Conservation (phyloP, 2,113 vertebrate genomes). For the Aramus guarauna region DNA sequence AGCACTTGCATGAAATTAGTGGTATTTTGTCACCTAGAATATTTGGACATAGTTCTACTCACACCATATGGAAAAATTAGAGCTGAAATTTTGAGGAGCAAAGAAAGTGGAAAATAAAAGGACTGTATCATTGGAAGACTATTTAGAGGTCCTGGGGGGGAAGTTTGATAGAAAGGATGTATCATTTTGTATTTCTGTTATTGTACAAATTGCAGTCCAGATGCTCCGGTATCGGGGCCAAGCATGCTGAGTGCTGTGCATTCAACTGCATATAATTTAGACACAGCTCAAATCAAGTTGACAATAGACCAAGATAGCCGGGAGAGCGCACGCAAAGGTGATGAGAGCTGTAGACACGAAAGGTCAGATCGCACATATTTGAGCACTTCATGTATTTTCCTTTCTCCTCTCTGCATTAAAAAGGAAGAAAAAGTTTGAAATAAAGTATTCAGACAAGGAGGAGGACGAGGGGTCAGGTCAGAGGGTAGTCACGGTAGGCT, state of each 20-base stretch:
- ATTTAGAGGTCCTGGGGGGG: background rate
- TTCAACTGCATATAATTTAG: background rate
- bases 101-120: conserved; percentile 5
- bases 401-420: background rate
- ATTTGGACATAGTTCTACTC: background rate
- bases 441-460: background rate
- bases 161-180: conserved; percentile 8
- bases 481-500: background rate
- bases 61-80: background rate
- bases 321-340: background rate
- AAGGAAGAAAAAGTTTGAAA: background rate
- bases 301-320: background rate
- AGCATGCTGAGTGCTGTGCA: background rate
- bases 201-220: conserved; percentile 12
- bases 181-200: background rate
- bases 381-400: background rate
- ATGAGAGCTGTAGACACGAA: background rate
- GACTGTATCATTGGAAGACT: background rate
- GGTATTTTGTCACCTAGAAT: conserved; percentile 17
- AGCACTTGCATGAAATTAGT: background rate
- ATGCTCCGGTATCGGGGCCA: background rate
- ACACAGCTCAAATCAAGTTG: background rate
- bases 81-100: background rate
- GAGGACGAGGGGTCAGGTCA: background rate
- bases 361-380: background rate